Evolutionary conservation across 2,113 vertebrate species (phyloP).

Genomic region (Rynchops niger): DNA sequence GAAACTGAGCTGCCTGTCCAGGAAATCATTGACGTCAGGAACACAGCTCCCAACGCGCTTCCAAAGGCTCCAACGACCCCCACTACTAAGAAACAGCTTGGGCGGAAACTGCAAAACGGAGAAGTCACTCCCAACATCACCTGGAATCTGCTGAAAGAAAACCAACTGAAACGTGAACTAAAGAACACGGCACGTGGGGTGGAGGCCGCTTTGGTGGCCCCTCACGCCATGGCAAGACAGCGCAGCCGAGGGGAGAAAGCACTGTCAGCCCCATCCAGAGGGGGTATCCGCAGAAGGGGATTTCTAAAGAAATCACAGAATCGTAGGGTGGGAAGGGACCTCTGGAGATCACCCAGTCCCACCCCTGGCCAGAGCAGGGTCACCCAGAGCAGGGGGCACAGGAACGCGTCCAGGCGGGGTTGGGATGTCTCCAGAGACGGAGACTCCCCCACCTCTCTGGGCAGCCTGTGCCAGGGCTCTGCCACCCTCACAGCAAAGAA

Average conservation of each 20-base stretch:
- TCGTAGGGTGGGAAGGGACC: too few species aligned
- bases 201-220: not conserved
- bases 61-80: not conserved
- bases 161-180: not conserved
- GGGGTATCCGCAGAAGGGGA: not conserved
- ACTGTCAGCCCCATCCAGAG: fast-evolving
- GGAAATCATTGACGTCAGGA: not conserved
- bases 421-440: too few species aligned
- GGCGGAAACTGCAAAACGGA: fast-evolving
- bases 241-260: fast-evolving
- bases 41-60: not conserved
- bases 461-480: too few species aligned
- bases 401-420: too few species aligned
- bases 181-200: fast-evolving
- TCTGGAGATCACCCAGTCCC: too few species aligned
- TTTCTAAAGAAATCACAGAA: too few species aligned
- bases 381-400: too few species aligned
- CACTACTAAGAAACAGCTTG: not conserved
- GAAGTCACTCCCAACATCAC: fast-evolving
- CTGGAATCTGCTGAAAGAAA: not conserved
- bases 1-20: not conserved
- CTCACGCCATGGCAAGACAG: fast-evolving
- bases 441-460: too few species aligned
- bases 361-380: too few species aligned
- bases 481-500: too few species aligned